Percentiles rank a stretch among this genome's conserved stretches.
Conservation (phyloP, 2,888 invertebrate genomes). For the Drosophila kokeensis region DNA sequence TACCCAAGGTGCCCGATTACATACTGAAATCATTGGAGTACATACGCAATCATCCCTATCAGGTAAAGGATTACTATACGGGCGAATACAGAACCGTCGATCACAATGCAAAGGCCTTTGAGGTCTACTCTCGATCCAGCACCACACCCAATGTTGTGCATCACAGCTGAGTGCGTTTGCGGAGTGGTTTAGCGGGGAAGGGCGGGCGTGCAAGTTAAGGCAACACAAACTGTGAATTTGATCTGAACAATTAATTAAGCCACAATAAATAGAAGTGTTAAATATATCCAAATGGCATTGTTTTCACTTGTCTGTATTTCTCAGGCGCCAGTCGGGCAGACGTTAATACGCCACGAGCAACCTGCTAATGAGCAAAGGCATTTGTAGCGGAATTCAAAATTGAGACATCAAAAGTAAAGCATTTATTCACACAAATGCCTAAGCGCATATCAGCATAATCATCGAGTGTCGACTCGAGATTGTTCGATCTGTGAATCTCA, state of each 20-base stretch:
- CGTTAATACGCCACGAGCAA: conserved; percentile 31
- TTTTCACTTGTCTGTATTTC: conserved; percentile 23
- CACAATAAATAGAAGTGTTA: conserved; percentile 58
- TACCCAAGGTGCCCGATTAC: conserved; percentile 80
- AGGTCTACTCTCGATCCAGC: conserved; percentile 57
- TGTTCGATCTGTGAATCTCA: background rate
- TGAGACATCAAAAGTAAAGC: background rate
- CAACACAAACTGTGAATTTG: conserved; percentile 62
- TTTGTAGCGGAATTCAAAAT: conserved; percentile 28
- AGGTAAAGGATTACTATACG: conserved; percentile 73
- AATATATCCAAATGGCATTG: conserved; percentile 36
- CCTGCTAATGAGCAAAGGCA: conserved; percentile 41
- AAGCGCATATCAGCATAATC: background rate
- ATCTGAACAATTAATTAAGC: conserved; percentile 66
- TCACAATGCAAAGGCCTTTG: conserved; percentile 70
- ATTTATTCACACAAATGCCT: background rate
- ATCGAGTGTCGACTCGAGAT: background rate
- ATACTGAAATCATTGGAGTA: conserved; percentile 76
- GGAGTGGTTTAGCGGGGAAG: background rate
- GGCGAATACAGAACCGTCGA: conserved; percentile 68
- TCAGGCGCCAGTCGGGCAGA: conserved; percentile 26
- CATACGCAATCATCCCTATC: conserved; percentile 78
- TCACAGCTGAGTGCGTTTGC: conserved; percentile 14
- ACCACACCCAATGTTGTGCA: conserved; percentile 56
- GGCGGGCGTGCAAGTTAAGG: conserved; percentile 10